Evolutionary conservation across 2,888 invertebrate species (phyloP).

Genomic region (Chironomus riparius): DNA sequence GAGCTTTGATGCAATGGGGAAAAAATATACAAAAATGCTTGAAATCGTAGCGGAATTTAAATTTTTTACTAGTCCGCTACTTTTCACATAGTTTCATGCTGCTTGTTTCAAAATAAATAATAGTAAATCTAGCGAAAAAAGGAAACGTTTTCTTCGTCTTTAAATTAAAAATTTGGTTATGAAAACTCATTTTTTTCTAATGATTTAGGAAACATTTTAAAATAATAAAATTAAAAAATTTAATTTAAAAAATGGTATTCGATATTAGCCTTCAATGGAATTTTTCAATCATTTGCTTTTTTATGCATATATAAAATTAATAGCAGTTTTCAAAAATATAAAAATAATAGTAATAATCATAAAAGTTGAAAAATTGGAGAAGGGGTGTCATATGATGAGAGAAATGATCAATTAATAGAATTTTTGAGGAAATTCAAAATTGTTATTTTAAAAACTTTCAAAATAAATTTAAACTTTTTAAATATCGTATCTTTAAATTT

Average conservation of each 20-base stretch:
- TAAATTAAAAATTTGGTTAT: background rate
- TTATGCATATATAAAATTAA: background rate
- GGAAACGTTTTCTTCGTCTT: background rate
- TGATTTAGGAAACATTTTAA: background rate
- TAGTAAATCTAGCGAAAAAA: background rate
- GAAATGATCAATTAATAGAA: too few species aligned
- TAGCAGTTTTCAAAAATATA: constrained; percentile 18
- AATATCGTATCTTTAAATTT: too few species aligned
- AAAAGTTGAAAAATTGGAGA: too few species aligned
- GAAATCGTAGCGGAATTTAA: background rate
- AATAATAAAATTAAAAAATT: background rate
- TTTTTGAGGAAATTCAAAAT: too few species aligned
- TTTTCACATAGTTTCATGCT: too few species aligned
- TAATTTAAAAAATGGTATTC: background rate
- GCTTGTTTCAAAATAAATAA: too few species aligned
- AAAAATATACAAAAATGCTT: background rate
- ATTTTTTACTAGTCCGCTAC: background rate
- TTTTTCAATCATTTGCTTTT: constrained; percentile 7
- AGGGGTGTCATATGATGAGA: too few species aligned
- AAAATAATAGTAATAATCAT: constrained; percentile 28
- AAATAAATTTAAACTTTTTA: too few species aligned
- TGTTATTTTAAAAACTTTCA: too few species aligned
- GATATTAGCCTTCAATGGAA: background rate
- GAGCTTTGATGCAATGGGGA: background rate
- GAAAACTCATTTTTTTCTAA: background rate